Evolutionary conservation across 2,797 vertebrate species (phyloP), one percentile per base, ranked within the genome.

Genomic region (Lepus townsendii): DNA sequence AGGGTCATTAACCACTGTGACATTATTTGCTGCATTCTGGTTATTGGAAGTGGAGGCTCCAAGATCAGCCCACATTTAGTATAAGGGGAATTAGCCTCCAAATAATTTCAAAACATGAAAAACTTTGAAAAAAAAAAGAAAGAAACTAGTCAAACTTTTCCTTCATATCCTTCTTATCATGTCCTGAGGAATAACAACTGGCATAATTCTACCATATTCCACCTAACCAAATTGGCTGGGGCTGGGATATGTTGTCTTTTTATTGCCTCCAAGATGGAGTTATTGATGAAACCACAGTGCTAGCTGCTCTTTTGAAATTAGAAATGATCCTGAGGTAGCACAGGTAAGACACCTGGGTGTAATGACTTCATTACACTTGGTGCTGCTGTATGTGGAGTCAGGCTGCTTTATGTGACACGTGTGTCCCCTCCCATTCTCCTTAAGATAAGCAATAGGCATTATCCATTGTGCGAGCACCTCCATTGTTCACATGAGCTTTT

Each of bases 361-460:
- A 68, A 85, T 95, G 96, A 78, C 94, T 97, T 96, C 97, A 94
- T 97, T 97, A 95, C 63, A 54, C 95, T 96, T 20, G 71, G 42
- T 26, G 38, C 77, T 6, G 1, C 35, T 0, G 0, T 72, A 57
- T 75, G 47, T 83, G 16, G 62, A 66, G 54, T 9, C 66, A 38
- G 60, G 32, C 82, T 52, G 54, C 65, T 35, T 32, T 87, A 52
- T 68, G 72, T 35, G 68, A 75, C 38, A 3, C 7, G 47, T 32
- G 8, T n/a, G 83, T 52, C 66, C 97, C 92, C 96, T 96, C 93
- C 30, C 86, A 90, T 87, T 92, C 84, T 82, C 96, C 97, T 95
- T 95, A 97, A 98, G 97, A 97, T 95, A 97, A 98, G 98, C 97
- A 97, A 91, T 80, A 95, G 91, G 96, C 78, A 88, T 80, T 96